Conservation (phyloP, 2,888 invertebrate species). For the Philhelius pedissequus region DNA sequence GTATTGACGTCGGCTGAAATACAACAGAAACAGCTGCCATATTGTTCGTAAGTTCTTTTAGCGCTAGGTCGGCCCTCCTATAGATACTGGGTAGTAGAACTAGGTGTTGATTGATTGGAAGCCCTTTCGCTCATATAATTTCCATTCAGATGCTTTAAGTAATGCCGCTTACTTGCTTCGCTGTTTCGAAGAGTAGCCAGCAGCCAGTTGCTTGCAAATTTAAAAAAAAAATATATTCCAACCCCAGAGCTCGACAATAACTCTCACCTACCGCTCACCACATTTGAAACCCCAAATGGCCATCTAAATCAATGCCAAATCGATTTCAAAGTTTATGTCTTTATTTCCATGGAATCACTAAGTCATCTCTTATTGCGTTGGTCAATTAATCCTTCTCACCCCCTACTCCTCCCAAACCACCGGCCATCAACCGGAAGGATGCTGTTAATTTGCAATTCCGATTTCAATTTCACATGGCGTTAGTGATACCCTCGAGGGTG, state of each 20-base stretch:
- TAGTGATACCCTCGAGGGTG: constrained; percentile 43
- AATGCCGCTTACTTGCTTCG: too few species aligned
- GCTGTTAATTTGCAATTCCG: constrained; percentile 77
- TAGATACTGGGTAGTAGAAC: too few species aligned
- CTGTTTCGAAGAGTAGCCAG: too few species aligned
- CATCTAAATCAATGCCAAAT: constrained; percentile 47
- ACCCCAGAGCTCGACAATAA: not conserved
- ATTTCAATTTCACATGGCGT: constrained; percentile 74
- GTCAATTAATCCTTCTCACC: constrained; percentile 57
- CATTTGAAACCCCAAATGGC: not conserved
- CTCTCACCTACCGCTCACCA: not conserved
- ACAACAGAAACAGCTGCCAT: too few species aligned
- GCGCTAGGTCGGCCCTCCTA: too few species aligned
- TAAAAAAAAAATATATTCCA: not conserved
- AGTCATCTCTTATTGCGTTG: constrained; percentile 57
- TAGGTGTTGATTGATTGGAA: too few species aligned
- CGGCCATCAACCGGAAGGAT: constrained; percentile 35
- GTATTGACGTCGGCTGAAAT: too few species aligned
- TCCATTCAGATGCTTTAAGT: too few species aligned
- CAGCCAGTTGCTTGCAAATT: too few species aligned
- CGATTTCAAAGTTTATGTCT: constrained; percentile 29
- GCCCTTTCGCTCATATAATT: too few species aligned
- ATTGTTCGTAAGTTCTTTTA: too few species aligned
- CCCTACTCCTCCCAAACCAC: not conserved
- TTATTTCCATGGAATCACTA: constrained; percentile 37